These are phyloP conservation scores for Shinisaurus crocodilurus DNA, from an alignment of 2,113 vertebrate species.

Conservation along the genomic window DNA sequence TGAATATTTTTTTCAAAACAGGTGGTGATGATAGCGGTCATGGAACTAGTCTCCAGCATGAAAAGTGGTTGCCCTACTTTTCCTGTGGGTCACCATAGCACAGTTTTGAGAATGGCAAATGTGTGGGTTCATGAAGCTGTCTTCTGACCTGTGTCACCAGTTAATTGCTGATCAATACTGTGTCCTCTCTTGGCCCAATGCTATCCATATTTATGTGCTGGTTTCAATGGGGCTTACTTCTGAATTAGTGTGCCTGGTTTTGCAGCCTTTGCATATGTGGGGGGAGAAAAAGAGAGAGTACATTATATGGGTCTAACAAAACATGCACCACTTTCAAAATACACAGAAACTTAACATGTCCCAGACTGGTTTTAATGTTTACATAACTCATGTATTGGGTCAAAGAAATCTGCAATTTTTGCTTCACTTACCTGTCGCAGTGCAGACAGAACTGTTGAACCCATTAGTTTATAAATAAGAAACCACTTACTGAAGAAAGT, in stretches of 20 bases:
- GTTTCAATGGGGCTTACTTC: not conserved
- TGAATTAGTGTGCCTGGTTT: not conserved
- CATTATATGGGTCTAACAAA: not conserved
- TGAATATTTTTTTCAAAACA: not conserved
- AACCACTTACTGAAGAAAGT: not conserved
- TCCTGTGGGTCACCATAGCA: not conserved
- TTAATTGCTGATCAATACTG: not conserved
- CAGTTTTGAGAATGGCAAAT: not conserved
- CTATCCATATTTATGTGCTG: not conserved
- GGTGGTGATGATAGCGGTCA: not conserved
- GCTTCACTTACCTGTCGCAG: not conserved
- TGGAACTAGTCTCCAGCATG: not conserved
- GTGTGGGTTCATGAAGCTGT: not conserved
- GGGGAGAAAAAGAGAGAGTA: not conserved
- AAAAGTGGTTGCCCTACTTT: not conserved
- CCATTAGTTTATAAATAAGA: not conserved
- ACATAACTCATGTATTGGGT: not conserved
- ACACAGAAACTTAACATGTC: not conserved
- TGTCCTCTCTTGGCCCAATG: not conserved
- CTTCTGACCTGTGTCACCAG: not conserved
- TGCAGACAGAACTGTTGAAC: not conserved
- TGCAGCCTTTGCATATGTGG: not conserved
- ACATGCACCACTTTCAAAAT: not conserved
- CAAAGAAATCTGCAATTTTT: not conserved
- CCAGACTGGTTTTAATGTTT: not conserved